Evolutionary conservation across 2,888 invertebrate genomes (phyloP), one percentile per base, ranked within the genome.

Genomic region (Clusia tigrina): DNA sequence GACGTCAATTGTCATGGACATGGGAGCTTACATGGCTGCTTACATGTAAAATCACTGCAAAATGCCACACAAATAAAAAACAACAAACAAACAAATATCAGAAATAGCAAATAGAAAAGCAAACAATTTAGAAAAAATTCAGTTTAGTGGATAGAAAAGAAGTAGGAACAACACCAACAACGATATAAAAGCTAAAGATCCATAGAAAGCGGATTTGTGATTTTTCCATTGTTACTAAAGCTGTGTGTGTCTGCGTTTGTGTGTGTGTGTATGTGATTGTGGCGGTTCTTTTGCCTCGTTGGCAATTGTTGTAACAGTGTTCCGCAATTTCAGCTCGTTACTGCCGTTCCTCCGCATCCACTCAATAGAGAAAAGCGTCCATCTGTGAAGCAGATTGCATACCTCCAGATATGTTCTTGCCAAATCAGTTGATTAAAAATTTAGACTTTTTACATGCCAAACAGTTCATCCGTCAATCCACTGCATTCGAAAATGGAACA

Each of bases 151-250:
- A 55, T 60, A 64, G 65, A 61, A 67, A 64, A 60, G 64, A 64
- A 64, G 60, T 56, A 62, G 70, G 63, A 64, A 37, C 6, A 55
- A 18, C 6, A 23, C 9, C 23, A 59, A 54, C 9, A 38, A 57
- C 38, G 48, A 55, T 70, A 65, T 71, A 74, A 69, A 69, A 74
- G 63, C 51, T 61, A 70, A 69, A 76, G 69, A 79, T 79, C 81
- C 79, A 78, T 79, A 79, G 73, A 81, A 81, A 79, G 81, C 81
- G 75, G 81, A 81, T 79, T 79, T 75, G 69, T 78, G 74, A 78
- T 77, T 76, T 79, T 57, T 72, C 67, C 69, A 69, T 66, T 69
- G 65, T 63, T 68, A 63, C 53, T 68, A 64, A 10, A 17, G 32
- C n/a, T 42, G 2, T 59, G 10, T 51, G 55, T 66, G 64, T 66